Evolutionary conservation across 2,797 vertebrate species (phyloP), one percentile per base, ranked within the genome.

Genomic region (Pseudocheirus occidentalis): DNA sequence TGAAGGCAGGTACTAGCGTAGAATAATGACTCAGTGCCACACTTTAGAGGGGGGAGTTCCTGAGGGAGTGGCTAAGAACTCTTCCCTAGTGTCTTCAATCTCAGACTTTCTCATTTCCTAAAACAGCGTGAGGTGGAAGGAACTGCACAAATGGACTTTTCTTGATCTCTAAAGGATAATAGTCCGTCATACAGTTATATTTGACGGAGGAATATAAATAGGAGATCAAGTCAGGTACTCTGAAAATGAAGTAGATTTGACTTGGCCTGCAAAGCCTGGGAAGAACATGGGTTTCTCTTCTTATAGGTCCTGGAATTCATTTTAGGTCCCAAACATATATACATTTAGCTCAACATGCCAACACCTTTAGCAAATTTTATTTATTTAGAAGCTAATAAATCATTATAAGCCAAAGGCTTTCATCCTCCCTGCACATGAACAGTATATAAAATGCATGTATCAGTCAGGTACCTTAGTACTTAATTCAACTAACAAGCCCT

Each of bases 341-440:
- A 40, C 29, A 0, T 1, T 46, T 18, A n/a, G 5, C 40, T 94
- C 9, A 5, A 24, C 34, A 66, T 52, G 29, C 46, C 34, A 53
- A 4, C 21, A 34, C 31, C 56, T n/a, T 3, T 27, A 55, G 18
- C 54, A 46, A 46, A 27, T 52, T 90, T 58, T 34, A 9, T 29
- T 90, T 94, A 73, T 95, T 95, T 54, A 31, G n/a, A 95, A 55
- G 94, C 28, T 91, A 50, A 14, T 58, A 94, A 31, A 66, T 92
- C 31, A 21, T 10, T 50, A 58, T 53, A 34, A 59, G 7, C 1
- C 14, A 91, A 93, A 92, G 91, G 90, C 52, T 94, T 94, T 93
- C 93, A 29, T 57, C 9, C 46, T 40, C 16, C 28, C 4, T 27
- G 14, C 0, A 0, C 34, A 55, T 92, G 95, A 73, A 16, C 95